phyloP scores from a whole-genome alignment of 1,140 invertebrate genomes.

The Pseudomyrmex cubaensis region DNA sequence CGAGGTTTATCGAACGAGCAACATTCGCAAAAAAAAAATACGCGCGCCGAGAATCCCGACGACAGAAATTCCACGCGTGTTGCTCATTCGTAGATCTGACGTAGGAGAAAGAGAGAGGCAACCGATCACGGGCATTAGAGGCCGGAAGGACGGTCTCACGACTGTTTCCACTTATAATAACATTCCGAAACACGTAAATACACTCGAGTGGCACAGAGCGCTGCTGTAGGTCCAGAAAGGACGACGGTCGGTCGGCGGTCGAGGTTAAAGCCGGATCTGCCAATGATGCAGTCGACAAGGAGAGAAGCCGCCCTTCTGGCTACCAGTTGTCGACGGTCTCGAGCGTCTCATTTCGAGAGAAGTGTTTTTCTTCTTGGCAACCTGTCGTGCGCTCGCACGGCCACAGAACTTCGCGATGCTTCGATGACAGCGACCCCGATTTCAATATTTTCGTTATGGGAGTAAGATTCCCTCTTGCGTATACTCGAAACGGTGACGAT shows the following conservation, averaged over 20 bases:
- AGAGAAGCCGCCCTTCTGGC: slow-evolving; percentile 35
- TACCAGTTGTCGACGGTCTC: slow-evolving; percentile 66
- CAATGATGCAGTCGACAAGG: slow-evolving; percentile 64
- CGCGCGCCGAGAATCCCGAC: slow-evolving; percentile 5
- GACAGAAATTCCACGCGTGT: slow-evolving; percentile 7
- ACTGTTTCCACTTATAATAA: slow-evolving; percentile 82
- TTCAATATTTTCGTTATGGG: slow-evolving; percentile 43
- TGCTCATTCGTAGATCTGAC: slow-evolving; percentile 6
- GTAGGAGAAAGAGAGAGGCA: background rate
- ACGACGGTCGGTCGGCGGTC: slow-evolving; percentile 68
- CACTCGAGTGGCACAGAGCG: slow-evolving; percentile 75
- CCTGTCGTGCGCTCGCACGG: slow-evolving; percentile 10
- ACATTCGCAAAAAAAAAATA: background rate
- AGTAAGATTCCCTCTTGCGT: background rate
- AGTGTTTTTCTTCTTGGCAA: slow-evolving; percentile 24
- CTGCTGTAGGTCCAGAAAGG: slow-evolving; percentile 78
- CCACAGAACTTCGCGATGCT: slow-evolving; percentile 19
- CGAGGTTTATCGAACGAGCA: background rate
- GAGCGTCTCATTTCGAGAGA: slow-evolving; percentile 41
- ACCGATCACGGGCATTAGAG: slow-evolving; percentile 7
- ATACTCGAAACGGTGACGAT: background rate
- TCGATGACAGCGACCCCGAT: slow-evolving; percentile 49
- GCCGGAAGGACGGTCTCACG: slow-evolving; percentile 45
- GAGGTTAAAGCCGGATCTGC: slow-evolving; percentile 64
- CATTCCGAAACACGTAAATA: slow-evolving; percentile 82